phyloP scores from a whole-genome alignment of 2,797 vertebrate genomes.

The Gallinago solitaria region DNA sequence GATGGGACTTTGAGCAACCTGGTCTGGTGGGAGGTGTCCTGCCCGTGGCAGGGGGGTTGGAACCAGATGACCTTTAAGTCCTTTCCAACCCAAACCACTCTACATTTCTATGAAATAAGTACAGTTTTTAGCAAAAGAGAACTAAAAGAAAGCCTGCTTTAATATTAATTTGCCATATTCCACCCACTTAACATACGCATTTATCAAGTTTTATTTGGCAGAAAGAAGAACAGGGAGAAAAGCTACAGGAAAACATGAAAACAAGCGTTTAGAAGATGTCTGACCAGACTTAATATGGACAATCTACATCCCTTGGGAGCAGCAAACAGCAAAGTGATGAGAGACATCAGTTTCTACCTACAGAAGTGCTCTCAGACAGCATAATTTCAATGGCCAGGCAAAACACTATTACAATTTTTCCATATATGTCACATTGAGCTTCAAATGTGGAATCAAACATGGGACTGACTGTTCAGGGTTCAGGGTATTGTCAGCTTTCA shows the following conservation, averaged over 20 bases:
- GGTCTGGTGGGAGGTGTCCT: not conserved
- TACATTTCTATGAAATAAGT: not conserved
- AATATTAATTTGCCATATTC: not conserved
- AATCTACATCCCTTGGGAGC: not conserved
- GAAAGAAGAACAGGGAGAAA: not conserved
- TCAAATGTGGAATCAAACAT: not conserved
- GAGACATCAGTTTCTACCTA: not conserved
- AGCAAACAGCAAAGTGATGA: not conserved
- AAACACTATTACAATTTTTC: not conserved
- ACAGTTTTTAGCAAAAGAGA: not conserved
- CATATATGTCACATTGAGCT: not conserved
- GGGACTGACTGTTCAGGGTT: rapidly evolving
- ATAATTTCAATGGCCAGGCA: not conserved
- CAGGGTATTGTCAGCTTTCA: not conserved
- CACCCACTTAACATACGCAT: not conserved
- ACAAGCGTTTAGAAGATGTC: not conserved
- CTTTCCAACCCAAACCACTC: not conserved
- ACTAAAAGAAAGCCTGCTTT: not conserved
- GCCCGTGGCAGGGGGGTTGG: not conserved
- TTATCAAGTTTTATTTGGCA: not conserved
- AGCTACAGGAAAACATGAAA: not conserved
- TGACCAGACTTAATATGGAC: not conserved
- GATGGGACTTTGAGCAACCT: not conserved
- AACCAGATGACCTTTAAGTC: not conserved
- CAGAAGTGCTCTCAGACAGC: not conserved